Conservation (phyloP, 1,140 invertebrate species). For the Anthonomus grandis region DNA sequence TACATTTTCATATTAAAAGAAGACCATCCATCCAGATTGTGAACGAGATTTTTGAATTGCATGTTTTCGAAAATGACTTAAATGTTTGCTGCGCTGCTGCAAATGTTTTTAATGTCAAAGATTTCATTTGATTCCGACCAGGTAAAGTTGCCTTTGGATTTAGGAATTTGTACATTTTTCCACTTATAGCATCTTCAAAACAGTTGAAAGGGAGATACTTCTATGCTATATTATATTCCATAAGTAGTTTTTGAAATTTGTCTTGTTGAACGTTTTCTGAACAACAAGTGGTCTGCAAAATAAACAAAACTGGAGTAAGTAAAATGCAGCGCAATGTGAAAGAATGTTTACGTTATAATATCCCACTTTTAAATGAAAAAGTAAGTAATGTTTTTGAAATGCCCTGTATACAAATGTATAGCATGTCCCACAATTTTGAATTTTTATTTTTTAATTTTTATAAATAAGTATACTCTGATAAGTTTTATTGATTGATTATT, state of each 20-base stretch:
- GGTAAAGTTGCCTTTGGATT: too few relatives aligned
- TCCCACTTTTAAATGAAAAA: too few relatives aligned
- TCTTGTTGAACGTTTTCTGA: too few relatives aligned
- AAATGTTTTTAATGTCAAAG: not conserved
- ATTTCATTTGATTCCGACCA: not conserved
- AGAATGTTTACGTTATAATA: too few relatives aligned
- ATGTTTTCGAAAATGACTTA: not conserved
- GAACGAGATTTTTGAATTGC: not conserved
- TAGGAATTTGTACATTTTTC: too few relatives aligned
- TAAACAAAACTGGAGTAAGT: not conserved
- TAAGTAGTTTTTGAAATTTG: not conserved
- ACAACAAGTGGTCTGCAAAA: too few relatives aligned
- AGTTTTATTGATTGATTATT: too few relatives aligned
- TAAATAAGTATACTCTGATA: too few relatives aligned
- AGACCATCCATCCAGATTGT: slow-evolving; percentile 4
- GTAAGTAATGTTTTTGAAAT: too few relatives aligned
- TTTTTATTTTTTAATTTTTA: too few relatives aligned
- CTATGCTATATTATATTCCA: not conserved
- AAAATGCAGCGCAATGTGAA: not conserved
- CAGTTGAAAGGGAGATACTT: not conserved
- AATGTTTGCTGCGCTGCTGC: not conserved
- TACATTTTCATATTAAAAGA: not conserved
- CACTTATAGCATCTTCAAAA: not conserved
- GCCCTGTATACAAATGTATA: too few relatives aligned
- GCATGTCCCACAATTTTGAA: too few relatives aligned